Evolutionary conservation across 1,140 invertebrate genomes (phyloP).

Genomic region (Plutomurus gul): DNA sequence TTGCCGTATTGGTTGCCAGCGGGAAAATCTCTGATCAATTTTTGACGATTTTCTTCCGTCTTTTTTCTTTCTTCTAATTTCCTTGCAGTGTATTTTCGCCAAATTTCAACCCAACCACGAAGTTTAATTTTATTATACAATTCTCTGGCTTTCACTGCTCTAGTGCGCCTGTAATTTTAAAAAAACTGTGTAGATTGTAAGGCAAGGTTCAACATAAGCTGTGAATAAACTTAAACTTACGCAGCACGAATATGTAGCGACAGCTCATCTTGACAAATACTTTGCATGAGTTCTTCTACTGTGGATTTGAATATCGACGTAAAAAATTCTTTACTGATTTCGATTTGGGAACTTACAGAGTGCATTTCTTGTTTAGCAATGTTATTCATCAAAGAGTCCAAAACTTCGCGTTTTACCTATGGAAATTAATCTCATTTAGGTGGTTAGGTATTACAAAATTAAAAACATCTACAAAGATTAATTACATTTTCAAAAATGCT

Average conservation of each 20-base stretch:
- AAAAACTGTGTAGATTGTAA: no score
- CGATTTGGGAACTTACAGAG: background rate
- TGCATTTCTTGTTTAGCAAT: background rate
- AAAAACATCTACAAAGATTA: background rate
- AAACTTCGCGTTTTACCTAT: background rate
- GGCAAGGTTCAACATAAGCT: no score
- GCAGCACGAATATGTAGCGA: background rate
- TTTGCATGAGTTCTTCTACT: background rate
- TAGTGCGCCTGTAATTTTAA: background rate
- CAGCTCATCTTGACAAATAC: background rate
- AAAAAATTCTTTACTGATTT: background rate
- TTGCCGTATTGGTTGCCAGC: constrained; percentile 4
- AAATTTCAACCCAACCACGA: background rate
- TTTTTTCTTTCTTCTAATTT: constrained; percentile 13
- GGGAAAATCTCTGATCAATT: constrained; percentile 31
- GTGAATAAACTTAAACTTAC: no score
- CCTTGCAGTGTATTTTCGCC: background rate
- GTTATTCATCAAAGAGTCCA: background rate
- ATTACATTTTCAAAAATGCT: background rate
- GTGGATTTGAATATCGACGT: background rate
- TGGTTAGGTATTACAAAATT: no score
- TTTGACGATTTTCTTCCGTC: background rate
- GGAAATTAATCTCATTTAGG: no score
- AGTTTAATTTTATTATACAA: background rate
- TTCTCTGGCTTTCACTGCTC: background rate